phyloP scores from a whole-genome alignment of 2,113 vertebrate species.

The Xiphorhynchus elegans region DNA sequence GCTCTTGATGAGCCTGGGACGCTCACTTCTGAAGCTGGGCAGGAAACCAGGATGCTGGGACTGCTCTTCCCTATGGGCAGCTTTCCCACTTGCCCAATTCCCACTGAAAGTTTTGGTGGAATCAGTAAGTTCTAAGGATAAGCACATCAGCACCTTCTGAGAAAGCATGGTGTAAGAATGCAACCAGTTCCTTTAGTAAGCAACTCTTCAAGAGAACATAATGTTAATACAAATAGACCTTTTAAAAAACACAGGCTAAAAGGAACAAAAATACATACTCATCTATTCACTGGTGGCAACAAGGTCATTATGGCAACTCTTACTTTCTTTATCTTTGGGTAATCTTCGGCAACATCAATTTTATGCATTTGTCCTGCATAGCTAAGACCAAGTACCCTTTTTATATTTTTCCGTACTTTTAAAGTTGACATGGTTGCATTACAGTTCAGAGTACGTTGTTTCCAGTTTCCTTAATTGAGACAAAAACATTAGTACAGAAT shows the following conservation, averaged over 20 bases:
- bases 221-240: neutral
- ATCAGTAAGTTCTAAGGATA: neutral
- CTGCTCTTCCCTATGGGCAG: neutral
- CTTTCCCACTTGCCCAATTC: neutral
- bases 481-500: neutral
- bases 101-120: neutral
- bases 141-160: neutral
- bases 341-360: neutral
- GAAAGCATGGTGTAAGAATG: neutral
- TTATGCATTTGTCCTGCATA: neutral
- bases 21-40: neutral
- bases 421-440: neutral
- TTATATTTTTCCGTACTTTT: neutral
- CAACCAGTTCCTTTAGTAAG: neutral
- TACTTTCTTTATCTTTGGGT: neutral
- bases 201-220: neutral
- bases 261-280: neutral
- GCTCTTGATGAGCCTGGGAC: neutral
- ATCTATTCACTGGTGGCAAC: neutral
- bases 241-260: neutral
- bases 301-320: neutral
- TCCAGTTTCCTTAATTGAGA: neutral
- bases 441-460: neutral
- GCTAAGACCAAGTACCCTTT: neutral
- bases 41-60: neutral